Evolutionary conservation across 35 echinoderm and acorn worm genomes (phyloP).

Genomic region (Chiridota heheva): DNA sequence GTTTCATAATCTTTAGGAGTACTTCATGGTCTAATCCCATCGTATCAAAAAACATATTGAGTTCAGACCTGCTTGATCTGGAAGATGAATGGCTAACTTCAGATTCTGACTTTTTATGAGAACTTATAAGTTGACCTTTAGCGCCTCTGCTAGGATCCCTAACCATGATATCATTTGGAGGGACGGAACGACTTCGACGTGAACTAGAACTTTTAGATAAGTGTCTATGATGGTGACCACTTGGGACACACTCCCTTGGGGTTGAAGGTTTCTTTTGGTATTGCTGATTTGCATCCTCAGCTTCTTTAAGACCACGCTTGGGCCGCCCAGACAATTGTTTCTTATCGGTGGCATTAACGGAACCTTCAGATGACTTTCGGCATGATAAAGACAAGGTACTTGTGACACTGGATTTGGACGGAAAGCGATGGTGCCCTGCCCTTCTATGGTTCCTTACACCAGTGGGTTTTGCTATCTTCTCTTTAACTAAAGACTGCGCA

Average conservation of each 20-base stretch:
- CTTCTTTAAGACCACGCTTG: background rate
- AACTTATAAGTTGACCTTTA: background rate
- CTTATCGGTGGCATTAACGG: slow-evolving; percentile 5
- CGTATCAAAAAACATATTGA: slow-evolving; percentile 74
- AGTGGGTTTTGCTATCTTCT: too few relatives aligned
- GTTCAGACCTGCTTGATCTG: slow-evolving; percentile 46
- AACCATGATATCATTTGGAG: slow-evolving; percentile 14
- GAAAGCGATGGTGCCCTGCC: background rate
- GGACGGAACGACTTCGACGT: slow-evolving; percentile 17
- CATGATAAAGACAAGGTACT: slow-evolving; percentile 38
- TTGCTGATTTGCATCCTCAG: too few relatives aligned
- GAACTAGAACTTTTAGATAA: too few relatives aligned
- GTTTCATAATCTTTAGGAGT: slow-evolving; percentile 29
- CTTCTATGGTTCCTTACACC: slow-evolving; percentile 13
- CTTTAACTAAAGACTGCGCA: too few relatives aligned
- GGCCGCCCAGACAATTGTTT: background rate
- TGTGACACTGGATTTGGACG: slow-evolving; percentile 33
- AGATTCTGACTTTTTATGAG: slow-evolving; percentile 43
- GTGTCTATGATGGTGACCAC: too few relatives aligned
- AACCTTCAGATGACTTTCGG: slow-evolving; percentile 35
- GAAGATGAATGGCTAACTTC: slow-evolving; percentile 35
- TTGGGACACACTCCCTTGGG: background rate
- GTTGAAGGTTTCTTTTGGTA: too few relatives aligned
- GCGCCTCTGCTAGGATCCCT: slow-evolving; percentile 4
- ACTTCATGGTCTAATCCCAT: slow-evolving; percentile 73